Base-by-base conservation (phyloP, 2,797 vertebrate genomes). In the Apogon hyalosoma region DNA sequence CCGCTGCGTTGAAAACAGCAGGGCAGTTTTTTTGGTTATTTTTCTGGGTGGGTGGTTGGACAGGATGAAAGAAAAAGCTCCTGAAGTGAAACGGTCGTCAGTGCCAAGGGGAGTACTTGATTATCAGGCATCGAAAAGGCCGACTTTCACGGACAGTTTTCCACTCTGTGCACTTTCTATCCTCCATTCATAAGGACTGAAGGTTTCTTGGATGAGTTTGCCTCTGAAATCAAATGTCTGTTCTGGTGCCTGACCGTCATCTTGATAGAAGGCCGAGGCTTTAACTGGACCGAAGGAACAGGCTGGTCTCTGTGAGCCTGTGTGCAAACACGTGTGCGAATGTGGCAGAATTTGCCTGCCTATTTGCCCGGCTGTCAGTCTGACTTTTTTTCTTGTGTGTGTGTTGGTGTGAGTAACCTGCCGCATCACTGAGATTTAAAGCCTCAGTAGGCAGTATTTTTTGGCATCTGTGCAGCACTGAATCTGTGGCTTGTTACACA, bases 171-270 rank as follows among this genome's bases (percentile, higher is more conserved):
- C 8, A 6, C 73, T 73, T 74, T 91, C 83, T 85, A 49, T 82
- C 73, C 58, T 69, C 75, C 77, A 86, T 93, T 93, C 85, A 92
- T 87, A 45, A 82, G 79, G 60, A 28, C 70, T 83, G 79, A 88
- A 71, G 58, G 73, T 70, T 88, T 89, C 82, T 88, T 87, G 86
- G 85, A 86, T 57, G 68, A 6, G 6, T 69, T 72, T 12, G 11
- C 57, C 40, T 57, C 69, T 38, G 67, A 82, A 86, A 75, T 79
- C 75, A 85, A 81, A 82, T 48, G 48, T 64, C 67, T 77, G 78
- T 65, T 82, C 73, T 59, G 61, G 43, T 79, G 69, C 80, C 68
- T 49, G 78, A 77, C 64, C 55, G 59, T 82, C 85, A 80, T 75
- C 71, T 74, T 84, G 80, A 87, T 80, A 73, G 73, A 79, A 65